Conservation (phyloP, 1,140 invertebrate genomes). For the Trichogramma pretiosum region DNA sequence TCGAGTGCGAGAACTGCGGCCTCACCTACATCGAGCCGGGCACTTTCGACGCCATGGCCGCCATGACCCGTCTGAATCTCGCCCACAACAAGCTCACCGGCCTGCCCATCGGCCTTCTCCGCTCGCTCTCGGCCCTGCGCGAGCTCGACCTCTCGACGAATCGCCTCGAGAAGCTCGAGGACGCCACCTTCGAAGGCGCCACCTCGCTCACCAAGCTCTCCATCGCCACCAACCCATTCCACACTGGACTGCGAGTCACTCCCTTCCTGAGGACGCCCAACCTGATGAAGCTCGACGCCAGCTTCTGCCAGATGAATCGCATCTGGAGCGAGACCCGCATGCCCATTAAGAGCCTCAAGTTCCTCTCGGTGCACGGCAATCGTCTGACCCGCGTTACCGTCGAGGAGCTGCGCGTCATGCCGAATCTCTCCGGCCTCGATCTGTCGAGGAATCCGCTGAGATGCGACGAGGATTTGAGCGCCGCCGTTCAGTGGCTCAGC, state of each 20-base stretch:
- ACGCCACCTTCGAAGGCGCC: constrained; percentile 50
- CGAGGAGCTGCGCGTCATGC: constrained; percentile 39
- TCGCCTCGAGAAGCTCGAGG: constrained; percentile 48
- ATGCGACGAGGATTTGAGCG: constrained; percentile 39
- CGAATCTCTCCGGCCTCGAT: constrained; percentile 36
- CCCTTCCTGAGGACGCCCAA: constrained; percentile 52
- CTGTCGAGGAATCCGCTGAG: constrained; percentile 39
- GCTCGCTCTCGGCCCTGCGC: constrained; percentile 47
- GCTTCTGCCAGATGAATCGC: constrained; percentile 52
- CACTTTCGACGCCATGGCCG: constrained; percentile 58
- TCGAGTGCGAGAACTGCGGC: constrained; percentile 61
- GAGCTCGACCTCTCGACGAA: constrained; percentile 65
- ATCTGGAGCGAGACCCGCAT: constrained; percentile 51
- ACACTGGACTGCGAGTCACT: constrained; percentile 50
- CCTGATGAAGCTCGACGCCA: constrained; percentile 54
- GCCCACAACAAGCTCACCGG: constrained; percentile 46
- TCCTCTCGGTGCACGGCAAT: constrained; percentile 35
- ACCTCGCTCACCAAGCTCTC: constrained; percentile 53
- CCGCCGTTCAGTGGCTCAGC: constrained; percentile 40
- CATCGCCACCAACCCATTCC: constrained; percentile 61
- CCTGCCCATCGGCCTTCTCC: constrained; percentile 41
- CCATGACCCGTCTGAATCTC: constrained; percentile 53
- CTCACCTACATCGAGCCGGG: constrained; percentile 51
- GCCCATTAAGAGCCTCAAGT: constrained; percentile 18
- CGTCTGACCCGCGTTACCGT: constrained; percentile 33